Evolutionary conservation across 2,113 vertebrate genomes (phyloP).

Genomic region (Xyrauchen texanus): DNA sequence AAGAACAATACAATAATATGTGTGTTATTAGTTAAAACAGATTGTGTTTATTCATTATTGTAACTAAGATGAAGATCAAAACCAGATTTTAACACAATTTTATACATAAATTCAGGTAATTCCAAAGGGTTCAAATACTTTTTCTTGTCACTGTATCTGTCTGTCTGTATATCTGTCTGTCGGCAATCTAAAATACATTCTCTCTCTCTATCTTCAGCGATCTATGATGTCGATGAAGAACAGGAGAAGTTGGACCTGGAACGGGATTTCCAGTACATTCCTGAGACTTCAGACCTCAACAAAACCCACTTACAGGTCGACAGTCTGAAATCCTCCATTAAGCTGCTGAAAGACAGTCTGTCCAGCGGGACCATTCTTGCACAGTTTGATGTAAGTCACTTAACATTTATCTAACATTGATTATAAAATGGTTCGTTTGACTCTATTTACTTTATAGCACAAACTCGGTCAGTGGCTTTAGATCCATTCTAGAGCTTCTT

Average conservation of each 20-base stretch:
- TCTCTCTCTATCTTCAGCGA: conserved; percentile 72
- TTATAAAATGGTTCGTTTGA: not conserved
- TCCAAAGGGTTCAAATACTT: too few relatives aligned
- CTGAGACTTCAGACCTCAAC: conserved; percentile 87
- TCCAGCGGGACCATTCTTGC: conserved; percentile 83
- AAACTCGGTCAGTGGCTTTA: too few relatives aligned
- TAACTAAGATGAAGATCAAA: too few relatives aligned
- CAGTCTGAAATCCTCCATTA: conserved; percentile 88
- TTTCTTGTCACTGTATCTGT: too few relatives aligned
- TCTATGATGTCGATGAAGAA: conserved; percentile 87
- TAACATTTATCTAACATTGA: not conserved
- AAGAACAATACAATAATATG: too few relatives aligned
- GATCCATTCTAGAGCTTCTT: too few relatives aligned
- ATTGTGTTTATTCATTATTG: too few relatives aligned
- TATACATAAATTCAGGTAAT: too few relatives aligned
- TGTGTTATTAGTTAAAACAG: too few relatives aligned
- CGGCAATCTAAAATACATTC: not conserved
- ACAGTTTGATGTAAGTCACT: conserved; percentile 90
- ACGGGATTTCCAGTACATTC: conserved; percentile 97
- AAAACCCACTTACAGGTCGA: conserved; percentile 84
- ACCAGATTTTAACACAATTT: too few relatives aligned
- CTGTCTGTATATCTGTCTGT: too few relatives aligned
- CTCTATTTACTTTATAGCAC: too few relatives aligned
- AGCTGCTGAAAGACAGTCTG: conserved; percentile 87
- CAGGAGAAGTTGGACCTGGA: conserved; percentile 93